These are phyloP conservation scores for Willisornis vidua DNA, from an alignment of 2,113 vertebrate species.

Conservation along the genomic window DNA sequence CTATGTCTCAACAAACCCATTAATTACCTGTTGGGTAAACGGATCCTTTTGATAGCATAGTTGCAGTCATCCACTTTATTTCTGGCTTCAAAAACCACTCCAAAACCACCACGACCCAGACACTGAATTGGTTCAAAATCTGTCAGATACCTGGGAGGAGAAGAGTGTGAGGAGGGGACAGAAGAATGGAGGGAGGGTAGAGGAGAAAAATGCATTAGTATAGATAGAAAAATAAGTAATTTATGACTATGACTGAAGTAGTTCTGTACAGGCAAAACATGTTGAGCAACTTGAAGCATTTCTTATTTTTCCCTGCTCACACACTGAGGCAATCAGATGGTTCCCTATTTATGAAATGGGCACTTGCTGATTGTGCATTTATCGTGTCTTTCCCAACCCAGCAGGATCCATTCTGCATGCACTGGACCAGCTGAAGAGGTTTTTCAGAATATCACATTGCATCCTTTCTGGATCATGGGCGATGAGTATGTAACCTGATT, in stretches of 20 bases:
- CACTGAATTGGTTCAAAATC: slow-evolving; percentile 98
- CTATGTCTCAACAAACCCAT: background rate
- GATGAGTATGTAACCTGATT: accelerated
- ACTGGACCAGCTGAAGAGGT: background rate
- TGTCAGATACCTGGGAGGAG: slow-evolving; percentile 86
- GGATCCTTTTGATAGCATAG: slow-evolving; percentile 98
- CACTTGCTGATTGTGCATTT: background rate
- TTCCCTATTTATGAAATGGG: background rate
- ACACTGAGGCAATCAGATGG: background rate
- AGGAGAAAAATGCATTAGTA: background rate
- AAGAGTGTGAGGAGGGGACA: background rate
- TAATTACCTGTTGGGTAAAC: slow-evolving; percentile 92
- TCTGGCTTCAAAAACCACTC: slow-evolving; percentile 95
- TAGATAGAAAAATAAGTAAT: background rate
- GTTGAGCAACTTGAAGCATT: background rate
- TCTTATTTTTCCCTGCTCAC: background rate
- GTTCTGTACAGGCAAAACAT: background rate
- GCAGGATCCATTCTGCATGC: background rate
- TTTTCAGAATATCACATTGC: background rate
- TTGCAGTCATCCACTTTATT: slow-evolving; percentile 99
- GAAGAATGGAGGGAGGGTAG: background rate
- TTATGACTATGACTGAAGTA: background rate
- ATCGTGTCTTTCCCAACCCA: background rate
- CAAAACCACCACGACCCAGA: slow-evolving; percentile 94
- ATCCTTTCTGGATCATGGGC: background rate